Evolutionary conservation across 2,797 vertebrate species (phyloP).

Genomic region (Mustela erminea): DNA sequence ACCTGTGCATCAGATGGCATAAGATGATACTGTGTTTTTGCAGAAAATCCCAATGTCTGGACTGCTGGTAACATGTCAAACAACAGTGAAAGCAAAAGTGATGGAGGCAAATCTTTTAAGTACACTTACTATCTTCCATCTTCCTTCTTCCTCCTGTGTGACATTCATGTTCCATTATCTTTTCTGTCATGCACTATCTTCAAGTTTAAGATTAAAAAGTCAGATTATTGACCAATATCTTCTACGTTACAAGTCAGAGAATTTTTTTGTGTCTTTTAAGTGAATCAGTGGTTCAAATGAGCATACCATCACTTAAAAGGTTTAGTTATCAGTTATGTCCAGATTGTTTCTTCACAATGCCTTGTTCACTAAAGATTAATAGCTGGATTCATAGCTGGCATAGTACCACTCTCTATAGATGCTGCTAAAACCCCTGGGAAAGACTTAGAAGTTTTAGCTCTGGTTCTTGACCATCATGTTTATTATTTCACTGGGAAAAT

Average conservation of each 20-base stretch:
- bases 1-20: neutral
- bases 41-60: neutral
- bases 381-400: neutral
- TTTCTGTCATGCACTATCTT: slow-evolving; percentile 12
- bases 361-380: slow-evolving; percentile 21
- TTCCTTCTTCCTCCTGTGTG: neutral
- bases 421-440: neutral
- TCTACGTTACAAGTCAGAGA: neutral
- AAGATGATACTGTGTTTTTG: neutral
- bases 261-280: neutral
- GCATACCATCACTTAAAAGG: neutral
- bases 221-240: neutral
- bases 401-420: neutral
- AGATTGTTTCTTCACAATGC: slow-evolving; percentile 1
- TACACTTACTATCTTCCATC: neutral
- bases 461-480: neutral
- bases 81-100: neutral
- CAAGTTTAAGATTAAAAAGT: slow-evolving; percentile 27
- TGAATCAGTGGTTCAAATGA: slow-evolving; percentile 16
- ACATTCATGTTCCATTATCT: slow-evolving; percentile 11
- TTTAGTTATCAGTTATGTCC: slow-evolving; percentile 13
- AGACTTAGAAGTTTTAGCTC: neutral
- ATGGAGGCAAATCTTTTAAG: neutral
- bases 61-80: neutral
- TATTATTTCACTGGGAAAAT: slow-evolving; percentile 1